Evolutionary conservation across 2,113 vertebrate genomes (phyloP).

Genomic region (Tragelaphus imberbis): DNA sequence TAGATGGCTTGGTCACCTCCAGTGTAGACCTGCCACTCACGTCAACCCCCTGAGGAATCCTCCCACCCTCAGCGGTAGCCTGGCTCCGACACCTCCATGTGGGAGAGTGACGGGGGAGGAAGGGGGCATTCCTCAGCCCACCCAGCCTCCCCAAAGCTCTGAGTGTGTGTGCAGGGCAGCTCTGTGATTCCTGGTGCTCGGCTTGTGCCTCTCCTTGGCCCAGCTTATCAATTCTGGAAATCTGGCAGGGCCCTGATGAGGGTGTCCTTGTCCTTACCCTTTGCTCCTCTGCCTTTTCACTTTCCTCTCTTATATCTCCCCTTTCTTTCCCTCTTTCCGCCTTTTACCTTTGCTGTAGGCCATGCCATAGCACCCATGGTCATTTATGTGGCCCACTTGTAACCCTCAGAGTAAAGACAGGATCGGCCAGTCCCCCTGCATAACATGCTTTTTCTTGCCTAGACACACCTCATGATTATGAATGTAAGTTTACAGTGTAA

Average conservation of each 20-base stretch:
- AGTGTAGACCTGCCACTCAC: background rate
- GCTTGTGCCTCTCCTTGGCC: background rate
- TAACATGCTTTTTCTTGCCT: background rate
- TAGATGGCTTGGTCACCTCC: background rate
- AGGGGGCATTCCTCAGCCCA: background rate
- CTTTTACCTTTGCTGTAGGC: background rate
- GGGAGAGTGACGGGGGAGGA: background rate
- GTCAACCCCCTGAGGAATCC: no score
- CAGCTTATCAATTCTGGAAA: background rate
- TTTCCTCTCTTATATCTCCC: background rate
- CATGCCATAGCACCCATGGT: accelerated
- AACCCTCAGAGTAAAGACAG: background rate
- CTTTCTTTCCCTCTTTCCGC: background rate
- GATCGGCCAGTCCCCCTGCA: accelerated
- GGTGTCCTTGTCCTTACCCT: background rate
- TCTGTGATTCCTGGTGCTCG: no score
- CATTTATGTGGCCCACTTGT: no score
- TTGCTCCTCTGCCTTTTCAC: background rate
- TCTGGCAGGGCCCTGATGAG: no score
- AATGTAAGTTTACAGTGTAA: background rate
- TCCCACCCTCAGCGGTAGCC: accelerated
- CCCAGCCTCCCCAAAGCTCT: background rate
- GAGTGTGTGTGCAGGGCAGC: background rate
- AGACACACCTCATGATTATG: background rate
- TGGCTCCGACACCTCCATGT: background rate